Conservation (phyloP, 1,140 invertebrate species). For the Nasonia longicornis region DNA sequence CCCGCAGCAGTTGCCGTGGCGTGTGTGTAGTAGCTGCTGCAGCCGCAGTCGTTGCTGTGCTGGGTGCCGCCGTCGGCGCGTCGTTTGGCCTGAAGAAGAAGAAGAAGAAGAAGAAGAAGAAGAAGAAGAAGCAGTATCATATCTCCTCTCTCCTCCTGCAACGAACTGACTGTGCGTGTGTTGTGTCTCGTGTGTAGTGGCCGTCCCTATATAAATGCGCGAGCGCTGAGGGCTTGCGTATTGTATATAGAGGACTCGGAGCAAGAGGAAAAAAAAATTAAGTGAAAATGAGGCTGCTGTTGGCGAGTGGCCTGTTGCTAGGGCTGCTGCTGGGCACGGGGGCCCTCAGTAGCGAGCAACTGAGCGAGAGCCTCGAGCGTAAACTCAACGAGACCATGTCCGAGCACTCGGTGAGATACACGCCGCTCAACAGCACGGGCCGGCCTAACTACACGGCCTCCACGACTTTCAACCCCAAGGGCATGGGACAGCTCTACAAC, state of each 20-base stretch:
- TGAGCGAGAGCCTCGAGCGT: constrained; percentile 67
- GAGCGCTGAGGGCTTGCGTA: background rate
- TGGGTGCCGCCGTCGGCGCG: background rate
- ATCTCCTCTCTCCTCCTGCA: too few relatives aligned
- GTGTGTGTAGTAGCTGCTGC: background rate
- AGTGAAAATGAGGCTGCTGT: background rate
- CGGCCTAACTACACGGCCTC: constrained; percentile 69
- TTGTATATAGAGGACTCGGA: background rate
- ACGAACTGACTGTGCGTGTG: too few relatives aligned
- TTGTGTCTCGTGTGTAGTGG: too few relatives aligned
- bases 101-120: too few relatives aligned
- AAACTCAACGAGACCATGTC: constrained; percentile 67
- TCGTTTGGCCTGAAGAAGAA: background rate
- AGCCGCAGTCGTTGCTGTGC: background rate
- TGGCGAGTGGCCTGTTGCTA: background rate
- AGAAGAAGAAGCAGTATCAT: too few relatives aligned
- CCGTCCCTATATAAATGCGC: background rate
- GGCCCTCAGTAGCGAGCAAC: background rate
- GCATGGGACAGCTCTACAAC: constrained; percentile 78
- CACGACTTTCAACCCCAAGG: constrained; percentile 74
- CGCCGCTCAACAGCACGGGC: constrained; percentile 60
- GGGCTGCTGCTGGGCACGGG: background rate
- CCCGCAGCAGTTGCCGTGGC: background rate
- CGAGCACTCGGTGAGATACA: constrained; percentile 65
- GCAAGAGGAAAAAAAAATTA: too few relatives aligned